A percentile compares a stretch with the other conserved stretches of the same genome.
Evolutionary conservation across 2,888 invertebrate genomes (phyloP).

Genomic region (Entomobrya multifasciata): DNA sequence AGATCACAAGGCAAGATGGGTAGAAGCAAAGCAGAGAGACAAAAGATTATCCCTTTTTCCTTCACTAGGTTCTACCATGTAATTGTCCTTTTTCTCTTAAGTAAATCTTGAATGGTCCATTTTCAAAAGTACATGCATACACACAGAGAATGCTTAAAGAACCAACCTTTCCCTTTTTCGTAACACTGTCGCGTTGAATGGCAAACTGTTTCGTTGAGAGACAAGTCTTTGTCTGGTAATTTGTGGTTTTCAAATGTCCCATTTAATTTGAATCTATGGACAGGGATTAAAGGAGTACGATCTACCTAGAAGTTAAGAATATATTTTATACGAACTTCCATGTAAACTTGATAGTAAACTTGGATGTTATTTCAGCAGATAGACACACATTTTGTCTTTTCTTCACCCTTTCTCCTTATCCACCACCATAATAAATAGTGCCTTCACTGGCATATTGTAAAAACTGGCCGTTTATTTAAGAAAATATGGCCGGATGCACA

Average conservation of each 20-base stretch:
- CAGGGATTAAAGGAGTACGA: neutral
- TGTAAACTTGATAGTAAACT: no score
- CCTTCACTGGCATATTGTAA: slow-evolving; percentile 11
- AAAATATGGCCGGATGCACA: no score
- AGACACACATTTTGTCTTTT: neutral
- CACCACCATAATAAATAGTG: slow-evolving; percentile 22
- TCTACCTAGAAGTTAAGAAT: no score
- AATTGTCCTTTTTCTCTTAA: slow-evolving; percentile 7
- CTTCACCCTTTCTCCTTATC: slow-evolving; percentile 51
- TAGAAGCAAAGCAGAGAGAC: neutral
- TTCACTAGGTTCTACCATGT: neutral
- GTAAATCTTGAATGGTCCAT: slow-evolving; percentile 27
- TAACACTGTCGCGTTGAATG: no score
- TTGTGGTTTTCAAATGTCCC: slow-evolving; percentile 48
- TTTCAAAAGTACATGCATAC: neutral
- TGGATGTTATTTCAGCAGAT: no score
- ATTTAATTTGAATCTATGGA: slow-evolving; percentile 32
- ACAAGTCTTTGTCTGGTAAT: slow-evolving; percentile 14
- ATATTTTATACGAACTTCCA: no score
- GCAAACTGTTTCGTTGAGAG: neutral
- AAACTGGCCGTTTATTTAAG: no score
- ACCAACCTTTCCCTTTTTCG: neutral
- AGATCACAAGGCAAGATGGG: neutral
- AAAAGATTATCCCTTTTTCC: slow-evolving; percentile 16
- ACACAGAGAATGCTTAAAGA: neutral